Percentiles rank a stretch among this genome's conserved stretches.
These are phyloP conservation scores for Sapayoa aenigma DNA, from an alignment of 2,113 vertebrate genomes.

Conservation along the genomic window DNA sequence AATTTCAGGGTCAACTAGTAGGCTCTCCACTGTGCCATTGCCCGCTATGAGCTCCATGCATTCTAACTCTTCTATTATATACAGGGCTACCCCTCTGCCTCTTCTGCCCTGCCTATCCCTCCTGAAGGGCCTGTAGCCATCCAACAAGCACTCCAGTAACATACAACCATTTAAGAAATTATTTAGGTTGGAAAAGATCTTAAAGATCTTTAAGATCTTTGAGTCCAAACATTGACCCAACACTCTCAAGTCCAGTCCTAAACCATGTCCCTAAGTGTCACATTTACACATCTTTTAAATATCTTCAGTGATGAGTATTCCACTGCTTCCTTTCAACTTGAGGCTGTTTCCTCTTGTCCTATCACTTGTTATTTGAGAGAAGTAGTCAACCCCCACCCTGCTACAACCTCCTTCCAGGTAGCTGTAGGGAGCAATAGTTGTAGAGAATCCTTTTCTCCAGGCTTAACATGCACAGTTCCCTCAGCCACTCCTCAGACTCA, in stretches of 20 bases:
- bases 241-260: background rate
- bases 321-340: background rate
- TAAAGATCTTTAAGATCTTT: background rate
- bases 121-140: too few species aligned
- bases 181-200: background rate
- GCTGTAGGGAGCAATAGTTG: background rate
- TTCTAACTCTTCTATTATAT: too few species aligned
- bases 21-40: too few species aligned
- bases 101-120: too few species aligned
- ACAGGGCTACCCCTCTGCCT: too few species aligned
- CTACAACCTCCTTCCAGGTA: background rate
- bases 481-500: background rate
- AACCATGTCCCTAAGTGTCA: background rate
- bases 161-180: background rate
- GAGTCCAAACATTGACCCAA: background rate
- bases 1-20: too few species aligned
- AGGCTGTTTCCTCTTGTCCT: background rate
- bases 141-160: too few species aligned
- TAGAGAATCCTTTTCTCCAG: background rate
- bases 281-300: background rate
- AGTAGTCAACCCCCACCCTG: rapidly evolving
- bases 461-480: background rate
- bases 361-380: background rate
- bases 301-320: background rate
- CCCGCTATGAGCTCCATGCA: too few species aligned